Base-by-base conservation (phyloP, 2,113 vertebrate species). In the Lophius piscatorius region DNA sequence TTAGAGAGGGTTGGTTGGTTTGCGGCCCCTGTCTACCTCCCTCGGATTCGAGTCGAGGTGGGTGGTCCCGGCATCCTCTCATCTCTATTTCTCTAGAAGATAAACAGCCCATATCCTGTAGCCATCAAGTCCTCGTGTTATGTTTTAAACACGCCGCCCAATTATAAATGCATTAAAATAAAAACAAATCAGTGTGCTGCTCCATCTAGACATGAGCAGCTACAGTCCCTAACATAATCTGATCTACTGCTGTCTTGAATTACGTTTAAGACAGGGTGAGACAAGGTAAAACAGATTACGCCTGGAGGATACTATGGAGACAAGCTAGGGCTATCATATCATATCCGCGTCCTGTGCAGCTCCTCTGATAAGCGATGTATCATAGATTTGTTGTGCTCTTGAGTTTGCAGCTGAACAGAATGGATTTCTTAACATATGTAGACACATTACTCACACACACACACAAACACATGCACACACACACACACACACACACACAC, bases 61-160 rank as follows among this genome's bases (percentile, higher is more conserved):
- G 88, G 86, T 85, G 88, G 86, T 87, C 90, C 28, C 2, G 18
- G 41, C 46, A 13, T 74, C 63, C 33, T 69, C 75, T 71, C 50
- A 16, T 66, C 74, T 66, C 61, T 34, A 45, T 76, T 72, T 82
- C 69, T 63, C 48, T 63, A 61, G 55, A 60, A 61, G 42, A 58
- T 75, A 89, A 81, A 87, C 84, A 65, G 44, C 50, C 56, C 4
- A 3, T 60, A 45, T 62, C 63, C 64, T 42, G 48, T n/a, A 52
- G 64, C 46, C 28, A 62, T 66, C 76, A 54, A 62, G 41, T 58
- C 33, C 42, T 20, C 55, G 48, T 82, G 59, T 66, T 58, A 29
- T 60, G 60, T 75, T 79, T 75, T 64, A 49, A 55, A 69, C 44
- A 66, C 70, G 72, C 39, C 24, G 1, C 41, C 44, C 28, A 70